Evolutionary conservation across 2,888 invertebrate species (phyloP), one percentile per base, ranked within the genome.

Genomic region (Syritta pipiens): DNA sequence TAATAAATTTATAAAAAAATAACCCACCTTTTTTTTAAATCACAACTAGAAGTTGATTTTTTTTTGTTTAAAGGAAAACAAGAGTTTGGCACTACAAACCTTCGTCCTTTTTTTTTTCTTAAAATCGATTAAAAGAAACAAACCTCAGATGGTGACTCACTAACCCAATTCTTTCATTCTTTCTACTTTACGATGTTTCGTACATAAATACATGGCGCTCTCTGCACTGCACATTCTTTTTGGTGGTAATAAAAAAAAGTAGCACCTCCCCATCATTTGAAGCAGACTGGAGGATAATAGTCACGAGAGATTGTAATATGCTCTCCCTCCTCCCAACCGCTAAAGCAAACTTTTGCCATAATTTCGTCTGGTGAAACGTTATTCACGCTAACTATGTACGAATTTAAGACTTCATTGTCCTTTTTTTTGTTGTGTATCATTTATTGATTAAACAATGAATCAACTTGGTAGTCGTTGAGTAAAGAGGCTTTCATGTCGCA

Each of bases 381-480:
- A 24, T 24, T 53, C n/a, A 20, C 12, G 20, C 9, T 32, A 14
- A 7, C 35, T 5, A 37, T 37, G n/a, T n/a, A n/a, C n/a, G n/a
- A n/a, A n/a, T n/a, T n/a, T n/a, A n/a, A n/a, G n/a, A n/a, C n/a
- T n/a, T n/a, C n/a, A n/a, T n/a, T 37, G 37, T 35, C 12, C 9
- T 17, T 10, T 12, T 17, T 35, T 17, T 10, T 55, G 37, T 12
- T 14, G n/a, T 14, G 35, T 60, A 17, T 19, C 32, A 4, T 28
- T 28, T 55, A 65, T 65, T 35, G 65, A 65, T 65, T 35, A 65
- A 65, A 65, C 65, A 65, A 63, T 51, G 63, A 49, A 42, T 32
- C 42, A 42, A 57, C 40, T 51, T 44, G 22, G 4, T 26, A 14
- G 46, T 59, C 46, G 3, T 22, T 20, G 5, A 19, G 20, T n/a